These are phyloP conservation scores for Ptychoptera contaminata DNA, from an alignment of 2,888 invertebrate genomes.

Conservation along the genomic window DNA sequence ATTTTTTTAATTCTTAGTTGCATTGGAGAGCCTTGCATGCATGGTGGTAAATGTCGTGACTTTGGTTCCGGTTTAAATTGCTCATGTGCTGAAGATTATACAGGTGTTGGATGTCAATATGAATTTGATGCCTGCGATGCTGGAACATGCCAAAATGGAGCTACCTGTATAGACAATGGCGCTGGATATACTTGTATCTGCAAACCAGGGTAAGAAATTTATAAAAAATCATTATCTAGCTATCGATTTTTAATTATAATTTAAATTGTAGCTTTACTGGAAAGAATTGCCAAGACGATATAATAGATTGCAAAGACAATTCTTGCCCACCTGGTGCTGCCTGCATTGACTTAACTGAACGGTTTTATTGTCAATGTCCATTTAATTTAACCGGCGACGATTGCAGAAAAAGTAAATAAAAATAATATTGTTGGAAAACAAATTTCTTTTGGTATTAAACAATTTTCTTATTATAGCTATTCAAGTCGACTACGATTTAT, in stretches of 20 bases:
- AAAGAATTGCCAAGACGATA: conserved; percentile 80
- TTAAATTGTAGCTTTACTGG: conserved; percentile 35
- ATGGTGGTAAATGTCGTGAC: conserved; percentile 88
- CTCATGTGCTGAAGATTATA: conserved; percentile 71
- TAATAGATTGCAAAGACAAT: conserved; percentile 80
- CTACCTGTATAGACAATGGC: conserved; percentile 76
- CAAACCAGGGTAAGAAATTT: conserved; percentile 43
- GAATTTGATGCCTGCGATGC: conserved; percentile 86
- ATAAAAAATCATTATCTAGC: not conserved
- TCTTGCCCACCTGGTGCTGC: conserved; percentile 88
- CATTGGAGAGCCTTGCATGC: conserved; percentile 66
- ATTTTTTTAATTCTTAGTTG: too few relatives aligned
- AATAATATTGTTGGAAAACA: conserved; percentile 4
- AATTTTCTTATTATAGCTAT: conserved; percentile 50
- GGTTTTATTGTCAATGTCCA: conserved; percentile 92
- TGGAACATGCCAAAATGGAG: conserved; percentile 83
- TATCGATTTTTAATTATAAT: conserved; percentile 1
- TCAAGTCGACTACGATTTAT: conserved; percentile 93
- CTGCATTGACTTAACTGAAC: conserved; percentile 79
- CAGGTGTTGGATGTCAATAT: conserved; percentile 83
- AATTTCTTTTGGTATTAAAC: conserved; percentile 3
- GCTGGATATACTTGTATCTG: conserved; percentile 75
- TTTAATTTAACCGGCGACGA: conserved; percentile 93
- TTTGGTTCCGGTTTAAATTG: conserved; percentile 92
- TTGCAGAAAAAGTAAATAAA: conserved; percentile 77